phyloP scores from a whole-genome alignment of 1,140 invertebrate genomes.

The Heliconius himera region DNA sequence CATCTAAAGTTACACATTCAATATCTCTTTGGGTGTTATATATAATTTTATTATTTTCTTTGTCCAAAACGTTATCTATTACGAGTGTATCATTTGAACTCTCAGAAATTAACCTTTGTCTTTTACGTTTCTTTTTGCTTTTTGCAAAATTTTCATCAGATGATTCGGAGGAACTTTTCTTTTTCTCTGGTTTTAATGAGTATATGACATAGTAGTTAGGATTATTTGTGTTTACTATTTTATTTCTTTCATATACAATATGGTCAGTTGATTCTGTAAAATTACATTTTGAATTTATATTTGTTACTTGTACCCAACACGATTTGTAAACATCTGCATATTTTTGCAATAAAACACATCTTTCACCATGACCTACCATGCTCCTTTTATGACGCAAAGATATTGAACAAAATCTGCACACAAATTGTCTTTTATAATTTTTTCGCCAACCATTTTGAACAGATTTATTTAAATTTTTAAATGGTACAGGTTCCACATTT shows the following conservation, averaged over 20 bases:
- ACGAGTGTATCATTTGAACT: conserved; percentile 65
- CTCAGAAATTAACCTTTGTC: conserved; percentile 51
- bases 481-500: too few species aligned
- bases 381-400: conserved; percentile 38
- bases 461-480: not conserved
- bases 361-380: conserved; percentile 45
- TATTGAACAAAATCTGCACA: conserved; percentile 56
- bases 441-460: not conserved
- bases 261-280: conserved; percentile 45
- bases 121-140: conserved; percentile 43
- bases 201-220: conserved; percentile 50
- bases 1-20: conserved; percentile 59
- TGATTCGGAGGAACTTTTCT: conserved; percentile 37
- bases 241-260: conserved; percentile 50
- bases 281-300: conserved; percentile 57
- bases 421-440: conserved; percentile 51
- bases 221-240: conserved; percentile 50
- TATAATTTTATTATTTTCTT: conserved; percentile 28
- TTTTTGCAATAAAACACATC: conserved; percentile 36
- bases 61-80: conserved; percentile 36
- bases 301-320: conserved; percentile 53
- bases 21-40: conserved; percentile 36
- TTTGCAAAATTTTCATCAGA: conserved; percentile 44
- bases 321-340: conserved; percentile 46
- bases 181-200: conserved; percentile 3